Conservation (phyloP, 2,797 vertebrate species). For the Brotula barbata region DNA sequence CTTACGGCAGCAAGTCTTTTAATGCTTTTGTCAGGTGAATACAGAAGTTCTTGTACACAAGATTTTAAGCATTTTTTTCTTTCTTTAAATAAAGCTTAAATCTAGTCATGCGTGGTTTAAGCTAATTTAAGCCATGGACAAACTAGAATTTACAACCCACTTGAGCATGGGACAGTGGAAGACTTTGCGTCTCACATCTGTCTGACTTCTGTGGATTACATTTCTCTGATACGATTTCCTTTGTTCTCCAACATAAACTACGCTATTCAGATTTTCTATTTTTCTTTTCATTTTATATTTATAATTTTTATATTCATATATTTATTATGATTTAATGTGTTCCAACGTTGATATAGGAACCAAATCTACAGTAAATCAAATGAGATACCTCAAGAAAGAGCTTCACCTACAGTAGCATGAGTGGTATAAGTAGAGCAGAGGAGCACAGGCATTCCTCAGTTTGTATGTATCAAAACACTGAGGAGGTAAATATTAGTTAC, state of each 20-base stretch:
- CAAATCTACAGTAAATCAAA: no score
- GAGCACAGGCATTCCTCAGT: no score
- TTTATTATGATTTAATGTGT: no score
- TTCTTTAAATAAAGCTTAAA: conserved; percentile 41
- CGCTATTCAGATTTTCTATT: no score
- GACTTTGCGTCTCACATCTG: background rate
- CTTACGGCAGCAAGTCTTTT: conserved; percentile 28
- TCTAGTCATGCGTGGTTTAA: background rate
- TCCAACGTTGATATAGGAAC: no score
- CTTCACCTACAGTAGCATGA: no score
- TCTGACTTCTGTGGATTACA: background rate
- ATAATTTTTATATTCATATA: no score
- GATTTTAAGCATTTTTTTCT: conserved; percentile 5
- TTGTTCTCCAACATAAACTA: no score
- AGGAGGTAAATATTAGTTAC: conserved; percentile 35
- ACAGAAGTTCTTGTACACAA: conserved; percentile 17
- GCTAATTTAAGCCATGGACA: conserved; percentile 2
- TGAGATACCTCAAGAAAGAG: no score
- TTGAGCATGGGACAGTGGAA: no score
- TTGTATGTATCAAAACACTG: conserved; percentile 45
- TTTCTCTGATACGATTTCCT: background rate
- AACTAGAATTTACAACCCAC: conserved; percentile 1
- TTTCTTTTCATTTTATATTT: no score
- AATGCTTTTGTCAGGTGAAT: conserved; percentile 23
- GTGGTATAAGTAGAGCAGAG: no score